Conservation (phyloP, 1,140 invertebrate species). For the Megalonaias nervosa region DNA sequence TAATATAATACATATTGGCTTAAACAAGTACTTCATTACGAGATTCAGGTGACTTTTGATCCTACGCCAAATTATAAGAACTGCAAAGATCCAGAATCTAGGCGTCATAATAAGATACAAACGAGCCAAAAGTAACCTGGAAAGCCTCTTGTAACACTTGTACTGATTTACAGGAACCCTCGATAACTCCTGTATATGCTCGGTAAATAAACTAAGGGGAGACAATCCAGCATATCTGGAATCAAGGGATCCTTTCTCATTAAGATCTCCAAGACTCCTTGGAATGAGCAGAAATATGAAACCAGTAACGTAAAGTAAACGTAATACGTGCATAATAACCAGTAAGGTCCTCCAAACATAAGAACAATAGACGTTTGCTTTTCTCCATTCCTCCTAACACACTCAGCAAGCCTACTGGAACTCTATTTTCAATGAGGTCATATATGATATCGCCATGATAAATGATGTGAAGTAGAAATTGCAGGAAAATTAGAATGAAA, state of each 20-base stretch:
- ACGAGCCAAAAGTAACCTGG: neutral
- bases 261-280: neutral
- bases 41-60: neutral
- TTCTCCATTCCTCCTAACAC: conserved; percentile 22
- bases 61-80: neutral
- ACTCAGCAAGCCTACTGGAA: conserved; percentile 23
- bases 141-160: conserved; percentile 6
- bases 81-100: conserved; percentile 16
- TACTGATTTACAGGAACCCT: neutral
- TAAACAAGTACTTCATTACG: neutral
- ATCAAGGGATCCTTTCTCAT: conserved; percentile 1
- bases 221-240: neutral
- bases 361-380: conserved; percentile 15
- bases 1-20: neutral
- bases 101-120: conserved; percentile 15
- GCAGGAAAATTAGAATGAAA: conserved; percentile 12
- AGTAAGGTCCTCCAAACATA: conserved; percentile 13
- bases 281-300: conserved; percentile 17
- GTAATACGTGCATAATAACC: conserved; percentile 5
- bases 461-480: conserved; percentile 11
- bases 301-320: no score
- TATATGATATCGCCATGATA: conserved; percentile 5
- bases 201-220: neutral
- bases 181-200: conserved; percentile 13
- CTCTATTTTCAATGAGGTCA: conserved; percentile 16